Evolutionary conservation across 1,140 invertebrate species (phyloP), one percentile per base, ranked within the genome.

Genomic region (Steinernema feltiae): DNA sequence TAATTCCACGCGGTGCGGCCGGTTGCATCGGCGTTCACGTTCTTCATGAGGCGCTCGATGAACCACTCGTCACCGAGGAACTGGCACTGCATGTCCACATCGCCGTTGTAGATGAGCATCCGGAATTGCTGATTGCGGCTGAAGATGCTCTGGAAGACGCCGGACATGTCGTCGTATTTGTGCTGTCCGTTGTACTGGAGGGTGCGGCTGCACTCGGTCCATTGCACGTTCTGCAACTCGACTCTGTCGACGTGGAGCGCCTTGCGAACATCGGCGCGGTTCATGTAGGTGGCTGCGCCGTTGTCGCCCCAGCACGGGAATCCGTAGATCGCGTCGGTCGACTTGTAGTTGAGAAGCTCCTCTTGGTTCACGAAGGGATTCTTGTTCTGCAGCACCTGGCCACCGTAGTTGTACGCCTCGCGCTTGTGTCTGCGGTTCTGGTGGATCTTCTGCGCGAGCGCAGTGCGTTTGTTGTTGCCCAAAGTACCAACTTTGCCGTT

Each of bases 21-120:
- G 15, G 70, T 35, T 7, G 12, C 70, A 3, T 17, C 12, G 70
- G 32, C 32, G 12, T 63, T 27, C 7, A 63, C 53, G 53, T 63
- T 63, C 53, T 63, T 63, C 53, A 63, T 63, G 3, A 63, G 53
- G 24, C 53, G 53, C 53, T 63, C 53, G 53, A 86, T 82, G 83
- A 89, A 89, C 88, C 88, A 89, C 80, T 89, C 85, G 79, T 88
- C 88, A 32, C 88, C 88, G 0, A 89, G 82, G 78, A 88, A 89
- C 77, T 89, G 89, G 80, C 89, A 89, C 0, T 87, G 87, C 87
- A 89, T 88, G 77, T 89, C 89, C 17, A 88, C 84, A 82, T 89
- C 88, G 1, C 89, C 88, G 81, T 89, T 89, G 82, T 89, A 89
- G 18, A 89, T 83, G 31, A 89, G 80, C 30, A 87, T 71, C 53